phyloP scores from a whole-genome alignment of 1,140 invertebrate genomes.

The Ruditapes philippinarum region DNA sequence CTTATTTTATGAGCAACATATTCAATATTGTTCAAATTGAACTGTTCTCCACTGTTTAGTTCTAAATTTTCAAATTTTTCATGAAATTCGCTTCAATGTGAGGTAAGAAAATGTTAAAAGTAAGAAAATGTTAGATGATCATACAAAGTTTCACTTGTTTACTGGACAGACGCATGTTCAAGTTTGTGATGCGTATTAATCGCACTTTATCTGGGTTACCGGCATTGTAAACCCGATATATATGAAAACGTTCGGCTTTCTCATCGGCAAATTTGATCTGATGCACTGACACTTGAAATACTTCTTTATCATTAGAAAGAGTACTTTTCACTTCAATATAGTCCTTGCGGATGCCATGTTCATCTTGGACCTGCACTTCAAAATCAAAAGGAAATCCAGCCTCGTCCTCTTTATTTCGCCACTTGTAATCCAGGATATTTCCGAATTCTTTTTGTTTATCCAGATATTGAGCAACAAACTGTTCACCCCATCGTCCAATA shows the following conservation, averaged over 20 bases:
- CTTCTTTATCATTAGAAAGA: constrained; percentile 75
- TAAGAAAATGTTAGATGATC: constrained; percentile 81
- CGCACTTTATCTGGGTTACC: constrained; percentile 72
- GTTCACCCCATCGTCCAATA: constrained; percentile 83
- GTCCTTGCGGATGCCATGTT: constrained; percentile 56
- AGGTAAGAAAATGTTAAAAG: too few relatives aligned
- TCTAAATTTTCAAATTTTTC: too few relatives aligned
- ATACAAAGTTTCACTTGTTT: constrained; percentile 80
- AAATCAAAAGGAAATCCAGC: constrained; percentile 81
- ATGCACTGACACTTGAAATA: constrained; percentile 82
- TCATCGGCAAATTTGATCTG: constrained; percentile 83
- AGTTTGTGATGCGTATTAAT: constrained; percentile 78
- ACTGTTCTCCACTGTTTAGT: too few relatives aligned
- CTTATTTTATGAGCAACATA: too few relatives aligned
- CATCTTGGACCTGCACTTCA: constrained; percentile 69
- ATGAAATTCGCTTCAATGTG: too few relatives aligned
- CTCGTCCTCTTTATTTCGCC: constrained; percentile 78
- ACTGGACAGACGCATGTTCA: constrained; percentile 74
- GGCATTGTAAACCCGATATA: constrained; percentile 83
- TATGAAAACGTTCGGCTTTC: constrained; percentile 77
- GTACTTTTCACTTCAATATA: constrained; percentile 82
- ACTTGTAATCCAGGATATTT: constrained; percentile 72
- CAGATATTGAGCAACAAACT: constrained; percentile 80
- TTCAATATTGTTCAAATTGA: too few relatives aligned
- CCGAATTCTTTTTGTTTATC: constrained; percentile 69